Evolutionary conservation across 1,140 invertebrate genomes (phyloP).

Genomic region (Formica selysi): DNA sequence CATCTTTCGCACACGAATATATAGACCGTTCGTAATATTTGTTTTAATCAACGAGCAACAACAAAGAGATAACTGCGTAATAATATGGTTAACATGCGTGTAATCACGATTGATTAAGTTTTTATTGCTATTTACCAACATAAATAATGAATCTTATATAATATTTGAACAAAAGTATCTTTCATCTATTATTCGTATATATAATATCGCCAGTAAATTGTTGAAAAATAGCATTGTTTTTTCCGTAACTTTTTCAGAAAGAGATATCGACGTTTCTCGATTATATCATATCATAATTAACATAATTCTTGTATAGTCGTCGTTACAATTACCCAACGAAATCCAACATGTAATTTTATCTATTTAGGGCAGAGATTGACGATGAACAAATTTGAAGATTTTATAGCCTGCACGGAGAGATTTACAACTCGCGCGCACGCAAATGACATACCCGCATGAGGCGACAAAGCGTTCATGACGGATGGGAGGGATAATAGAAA

Average conservation of each 20-base stretch:
- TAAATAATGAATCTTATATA: not conserved
- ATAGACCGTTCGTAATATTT: not conserved
- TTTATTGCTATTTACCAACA: not conserved
- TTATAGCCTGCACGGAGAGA: constrained; percentile 12
- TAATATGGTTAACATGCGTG: not conserved
- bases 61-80: not conserved
- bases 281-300: not conserved
- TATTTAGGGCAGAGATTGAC: constrained; percentile 29
- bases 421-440: constrained; percentile 49
- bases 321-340: not conserved
- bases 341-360: not conserved
- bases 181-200: not conserved
- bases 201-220: not conserved
- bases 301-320: not conserved
- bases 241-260: too few relatives aligned
- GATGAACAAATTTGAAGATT: constrained; percentile 51
- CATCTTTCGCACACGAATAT: constrained; percentile 1
- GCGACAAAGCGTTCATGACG: constrained; percentile 54
- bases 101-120: constrained; percentile 1
- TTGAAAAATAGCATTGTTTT: not conserved
- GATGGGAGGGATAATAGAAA: constrained; percentile 56
- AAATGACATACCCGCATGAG: constrained; percentile 52
- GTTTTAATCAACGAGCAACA: constrained; percentile 29
- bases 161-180: not conserved
- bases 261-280: not conserved